Conservation (phyloP, 2,113 vertebrate genomes). For the Erythrocercus mccallii region DNA sequence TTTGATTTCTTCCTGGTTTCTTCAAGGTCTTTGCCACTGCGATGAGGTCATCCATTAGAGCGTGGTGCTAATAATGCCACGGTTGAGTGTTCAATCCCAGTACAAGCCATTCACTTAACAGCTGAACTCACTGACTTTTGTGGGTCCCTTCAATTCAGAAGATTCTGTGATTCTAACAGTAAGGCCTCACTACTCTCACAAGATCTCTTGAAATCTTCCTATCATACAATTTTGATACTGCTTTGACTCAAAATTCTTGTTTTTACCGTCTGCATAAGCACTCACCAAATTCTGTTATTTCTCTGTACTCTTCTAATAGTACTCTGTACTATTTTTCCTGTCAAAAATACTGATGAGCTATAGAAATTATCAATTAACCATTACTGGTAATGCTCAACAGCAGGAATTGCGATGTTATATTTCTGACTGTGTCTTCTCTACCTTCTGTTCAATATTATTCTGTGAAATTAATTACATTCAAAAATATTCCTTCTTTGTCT, state of each 20-base stretch:
- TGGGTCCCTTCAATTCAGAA: not conserved
- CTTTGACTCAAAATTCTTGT: not conserved
- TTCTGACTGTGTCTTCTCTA: not conserved
- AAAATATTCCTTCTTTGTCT: not conserved
- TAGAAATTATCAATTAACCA: not conserved
- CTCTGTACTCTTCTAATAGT: not conserved
- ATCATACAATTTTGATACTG: not conserved
- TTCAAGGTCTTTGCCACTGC: not conserved
- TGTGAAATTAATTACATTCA: not conserved
- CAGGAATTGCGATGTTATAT: not conserved
- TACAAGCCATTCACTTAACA: not conserved
- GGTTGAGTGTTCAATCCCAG: no score
- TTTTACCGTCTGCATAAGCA: not conserved
- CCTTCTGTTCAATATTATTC: not conserved
- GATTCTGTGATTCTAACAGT: not conserved
- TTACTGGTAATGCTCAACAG: not conserved
- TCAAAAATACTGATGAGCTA: not conserved
- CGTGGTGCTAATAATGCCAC: not conserved
- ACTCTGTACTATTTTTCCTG: not conserved
- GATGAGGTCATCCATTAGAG: not conserved
- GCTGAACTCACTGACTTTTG: not conserved
- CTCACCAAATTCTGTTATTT: not conserved
- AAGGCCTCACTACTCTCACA: not conserved
- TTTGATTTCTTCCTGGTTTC: not conserved
- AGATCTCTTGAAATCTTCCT: not conserved